Percentiles rank a stretch among this genome's conserved stretches.
phyloP scores from a whole-genome alignment of 2,797 vertebrate species.

The Uromys caudimaculatus region DNA sequence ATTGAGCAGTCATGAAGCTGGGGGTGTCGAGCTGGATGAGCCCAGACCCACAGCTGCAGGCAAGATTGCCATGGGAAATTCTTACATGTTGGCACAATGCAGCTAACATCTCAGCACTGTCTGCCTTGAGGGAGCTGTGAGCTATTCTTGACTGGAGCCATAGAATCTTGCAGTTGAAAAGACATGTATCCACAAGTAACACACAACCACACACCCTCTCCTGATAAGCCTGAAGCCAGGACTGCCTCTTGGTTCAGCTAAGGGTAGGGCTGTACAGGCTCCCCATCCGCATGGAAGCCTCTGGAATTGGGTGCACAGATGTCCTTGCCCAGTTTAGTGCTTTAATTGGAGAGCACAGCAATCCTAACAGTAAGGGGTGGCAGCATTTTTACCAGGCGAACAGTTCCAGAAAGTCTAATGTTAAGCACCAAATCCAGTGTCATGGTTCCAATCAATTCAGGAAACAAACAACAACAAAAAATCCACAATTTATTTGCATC shows the following conservation, averaged over 20 bases:
- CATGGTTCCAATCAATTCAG: conserved; percentile 73
- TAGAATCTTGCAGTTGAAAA: background rate
- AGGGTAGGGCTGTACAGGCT: background rate
- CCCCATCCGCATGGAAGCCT: background rate
- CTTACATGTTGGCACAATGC: background rate
- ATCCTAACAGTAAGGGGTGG: background rate
- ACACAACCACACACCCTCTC: background rate
- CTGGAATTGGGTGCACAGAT: background rate
- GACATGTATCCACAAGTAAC: background rate
- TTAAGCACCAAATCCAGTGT: conserved; percentile 60
- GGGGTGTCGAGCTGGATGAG: background rate
- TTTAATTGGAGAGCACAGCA: conserved; percentile 1
- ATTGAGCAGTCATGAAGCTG: background rate
- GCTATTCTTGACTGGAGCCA: background rate
- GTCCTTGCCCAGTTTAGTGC: background rate
- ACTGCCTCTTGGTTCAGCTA: background rate
- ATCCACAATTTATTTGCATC: conserved; percentile 71
- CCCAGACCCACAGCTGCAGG: background rate
- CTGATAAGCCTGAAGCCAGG: background rate
- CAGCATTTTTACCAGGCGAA: background rate
- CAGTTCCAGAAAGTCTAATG: conserved; percentile 49
- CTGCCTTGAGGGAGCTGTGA: background rate
- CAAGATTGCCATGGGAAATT: background rate
- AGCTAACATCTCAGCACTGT: background rate
- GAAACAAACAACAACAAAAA: conserved; percentile 49